Base-by-base conservation (phyloP, 2,888 invertebrate genomes). In the Syrista parreyssii region DNA sequence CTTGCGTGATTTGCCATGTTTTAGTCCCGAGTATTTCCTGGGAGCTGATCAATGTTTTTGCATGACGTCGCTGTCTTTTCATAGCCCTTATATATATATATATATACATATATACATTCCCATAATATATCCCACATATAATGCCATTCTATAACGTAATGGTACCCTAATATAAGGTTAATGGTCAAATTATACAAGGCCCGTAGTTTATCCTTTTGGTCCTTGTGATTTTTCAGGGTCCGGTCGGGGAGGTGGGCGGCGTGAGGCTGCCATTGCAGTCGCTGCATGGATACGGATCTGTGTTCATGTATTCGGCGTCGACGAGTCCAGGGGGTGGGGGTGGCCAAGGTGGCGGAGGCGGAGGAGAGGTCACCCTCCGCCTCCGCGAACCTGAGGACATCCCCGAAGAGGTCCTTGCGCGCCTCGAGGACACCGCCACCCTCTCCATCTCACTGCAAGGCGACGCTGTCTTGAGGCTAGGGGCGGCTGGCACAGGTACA, bases 281-380 rank as follows among this genome's bases (percentile, higher is more conserved):
- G 82, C 86, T 91, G 85, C 91, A 91, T 89, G 91, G 91, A 85
- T 91, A 91, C 88, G 91, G 91, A 83, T 91, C 91, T 80, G 90
- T 91, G 86, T 91, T 91, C 88, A 91, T 91, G 91, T 91, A 91
- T 86, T 91, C 91, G 85, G 91, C 91, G 80, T 89, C 91, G 84
- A 91, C 91, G 85, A 91, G 91, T 84, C 91, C 91, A 74, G 91
- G 91, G 75, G 88, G 90, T 84, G 90, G 89, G 55, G 81, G 86
- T 79, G 86, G 88, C 77, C 86, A 87, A 79, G 85, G 86, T 79
- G 86, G 86, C 74, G 90, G 89, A 84, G 89, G 90, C 86, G 88
- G 88, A 78, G 89, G 89, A 77, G 91, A 91, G 84, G 91, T 91
- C 73, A 91, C 91, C 82, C 89, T 91, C 82, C 89, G 91, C 82